Evolutionary conservation across 2,888 invertebrate species (phyloP).

Genomic region (Rhaphigaster nebulosa): DNA sequence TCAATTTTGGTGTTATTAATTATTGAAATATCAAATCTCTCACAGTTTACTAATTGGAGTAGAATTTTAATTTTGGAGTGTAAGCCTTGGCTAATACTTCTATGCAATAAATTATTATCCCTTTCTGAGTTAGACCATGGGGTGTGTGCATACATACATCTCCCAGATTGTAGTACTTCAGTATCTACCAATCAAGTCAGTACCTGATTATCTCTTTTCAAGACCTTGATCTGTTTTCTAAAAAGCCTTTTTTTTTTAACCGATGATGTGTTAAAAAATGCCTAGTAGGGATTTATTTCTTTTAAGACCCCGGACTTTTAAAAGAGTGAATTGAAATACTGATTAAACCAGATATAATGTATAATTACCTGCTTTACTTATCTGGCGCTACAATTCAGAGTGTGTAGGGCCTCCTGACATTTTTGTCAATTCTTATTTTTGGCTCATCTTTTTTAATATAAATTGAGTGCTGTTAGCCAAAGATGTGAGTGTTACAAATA

Average conservation of each 20-base stretch:
- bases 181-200: too few relatives aligned
- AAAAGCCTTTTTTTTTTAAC: too few relatives aligned
- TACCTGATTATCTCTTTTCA: too few relatives aligned
- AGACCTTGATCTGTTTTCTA: neutral
- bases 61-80: neutral
- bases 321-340: neutral
- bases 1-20: neutral
- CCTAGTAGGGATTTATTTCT: neutral
- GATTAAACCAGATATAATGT: neutral
- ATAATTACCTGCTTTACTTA: too few relatives aligned
- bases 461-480: neutral
- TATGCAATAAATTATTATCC: neutral
- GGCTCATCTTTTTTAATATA: neutral
- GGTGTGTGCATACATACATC: neutral
- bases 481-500: neutral
- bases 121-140: neutral
- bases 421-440: neutral
- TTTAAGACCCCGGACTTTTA: neutral
- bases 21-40: neutral
- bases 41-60: too few relatives aligned
- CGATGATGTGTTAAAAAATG: neutral
- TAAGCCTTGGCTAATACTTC: neutral
- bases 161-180: neutral
- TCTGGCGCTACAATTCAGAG: too few relatives aligned
- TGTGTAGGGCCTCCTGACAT: too few relatives aligned